These are phyloP conservation scores for Brachionus rotundiformis DNA, from an alignment of 1,140 invertebrate genomes.

Conservation along the genomic window DNA sequence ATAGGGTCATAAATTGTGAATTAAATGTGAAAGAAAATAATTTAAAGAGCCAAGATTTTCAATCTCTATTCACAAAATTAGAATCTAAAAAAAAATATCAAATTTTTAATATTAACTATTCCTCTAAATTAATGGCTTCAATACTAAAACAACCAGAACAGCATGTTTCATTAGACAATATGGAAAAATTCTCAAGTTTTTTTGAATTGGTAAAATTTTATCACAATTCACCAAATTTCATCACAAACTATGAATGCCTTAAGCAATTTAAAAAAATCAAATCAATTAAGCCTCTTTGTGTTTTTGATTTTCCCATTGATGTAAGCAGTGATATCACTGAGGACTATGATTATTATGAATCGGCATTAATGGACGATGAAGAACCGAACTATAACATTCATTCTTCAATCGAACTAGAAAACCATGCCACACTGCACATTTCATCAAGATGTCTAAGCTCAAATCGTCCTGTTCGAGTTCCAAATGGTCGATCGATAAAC, in stretches of 20 bases:
- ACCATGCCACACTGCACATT: background rate
- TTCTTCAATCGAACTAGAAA: background rate
- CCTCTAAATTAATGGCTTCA: background rate
- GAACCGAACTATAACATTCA: background rate
- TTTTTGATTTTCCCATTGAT: background rate
- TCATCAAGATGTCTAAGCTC: background rate
- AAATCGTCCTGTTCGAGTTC: background rate
- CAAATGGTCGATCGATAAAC: background rate
- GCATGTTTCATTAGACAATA: background rate
- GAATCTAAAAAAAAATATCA: conserved; percentile 14
- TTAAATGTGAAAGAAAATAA: background rate
- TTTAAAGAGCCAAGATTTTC: background rate
- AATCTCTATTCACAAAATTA: conserved; percentile 18
- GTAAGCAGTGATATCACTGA: background rate
- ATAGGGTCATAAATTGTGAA: conserved; percentile 6
- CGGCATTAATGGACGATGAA: background rate
- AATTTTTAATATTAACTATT: conserved; percentile 14
- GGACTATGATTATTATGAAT: conserved; percentile 12
- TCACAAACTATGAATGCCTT: conserved; percentile 21
- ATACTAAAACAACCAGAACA: background rate
- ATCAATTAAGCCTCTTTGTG: background rate
- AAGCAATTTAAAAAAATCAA: conserved; percentile 23
- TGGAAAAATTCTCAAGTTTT: conserved; percentile 3
- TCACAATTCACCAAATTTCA: background rate
- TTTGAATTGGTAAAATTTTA: conserved; percentile 16